These are phyloP conservation scores for Pangasius larnaudii DNA, from an alignment of 2,797 vertebrate genomes.

Conservation along the genomic window DNA sequence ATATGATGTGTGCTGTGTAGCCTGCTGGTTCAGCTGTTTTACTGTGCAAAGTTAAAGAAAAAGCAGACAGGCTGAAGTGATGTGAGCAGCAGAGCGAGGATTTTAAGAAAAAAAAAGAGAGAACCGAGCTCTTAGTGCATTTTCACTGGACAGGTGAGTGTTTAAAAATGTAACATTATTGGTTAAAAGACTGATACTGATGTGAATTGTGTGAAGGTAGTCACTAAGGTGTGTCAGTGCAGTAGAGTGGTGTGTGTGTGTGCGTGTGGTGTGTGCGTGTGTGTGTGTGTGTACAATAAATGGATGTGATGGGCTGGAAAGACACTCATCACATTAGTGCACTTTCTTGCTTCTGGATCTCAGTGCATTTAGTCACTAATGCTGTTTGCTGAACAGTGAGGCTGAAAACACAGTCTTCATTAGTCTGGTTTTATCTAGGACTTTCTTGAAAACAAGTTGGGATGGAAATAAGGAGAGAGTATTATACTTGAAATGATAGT, in stretches of 20 bases:
- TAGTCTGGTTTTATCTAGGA: not conserved
- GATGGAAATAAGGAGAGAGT: not conserved
- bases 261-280: not conserved
- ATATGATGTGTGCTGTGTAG: constrained; percentile 28
- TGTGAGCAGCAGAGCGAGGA: not conserved
- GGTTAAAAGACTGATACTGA: not conserved
- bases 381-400: constrained; percentile 24
- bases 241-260: not conserved
- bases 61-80: not conserved
- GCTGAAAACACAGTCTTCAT: not conserved
- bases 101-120: not conserved
- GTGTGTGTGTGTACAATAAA: not conserved
- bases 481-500: not conserved
- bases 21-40: not conserved
- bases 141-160: constrained; percentile 5
- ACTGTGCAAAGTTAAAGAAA: not conserved
- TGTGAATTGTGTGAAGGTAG: not conserved
- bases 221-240: not conserved
- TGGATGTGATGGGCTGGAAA: not conserved
- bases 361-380: constrained; percentile 5
- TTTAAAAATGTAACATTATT: not conserved
- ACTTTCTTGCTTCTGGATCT: not conserved
- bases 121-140: not conserved
- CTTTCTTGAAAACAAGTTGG: not conserved
- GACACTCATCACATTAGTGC: not conserved